Evolutionary conservation across 2,888 invertebrate genomes (phyloP).

Genomic region (Dasysyrphus tricinctus): DNA sequence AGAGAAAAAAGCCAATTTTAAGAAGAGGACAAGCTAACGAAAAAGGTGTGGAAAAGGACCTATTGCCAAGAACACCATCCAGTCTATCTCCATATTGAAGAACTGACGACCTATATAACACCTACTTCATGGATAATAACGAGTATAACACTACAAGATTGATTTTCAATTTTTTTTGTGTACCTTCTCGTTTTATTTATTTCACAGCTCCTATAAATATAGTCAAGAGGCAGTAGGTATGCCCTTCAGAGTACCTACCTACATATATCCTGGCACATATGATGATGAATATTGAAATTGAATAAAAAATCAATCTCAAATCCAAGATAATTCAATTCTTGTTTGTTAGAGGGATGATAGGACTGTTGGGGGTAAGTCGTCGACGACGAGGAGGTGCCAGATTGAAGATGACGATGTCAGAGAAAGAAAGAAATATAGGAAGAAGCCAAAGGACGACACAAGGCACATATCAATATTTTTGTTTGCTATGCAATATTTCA

Average conservation of each 20-base stretch:
- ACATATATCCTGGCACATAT: constrained; percentile 70
- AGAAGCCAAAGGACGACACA: constrained; percentile 69
- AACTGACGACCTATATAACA: constrained; percentile 62
- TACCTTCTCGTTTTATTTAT: constrained; percentile 9
- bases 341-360: constrained; percentile 13
- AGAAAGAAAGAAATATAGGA: constrained; percentile 26
- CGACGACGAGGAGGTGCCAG: constrained; percentile 14
- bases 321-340: constrained; percentile 81
- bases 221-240: constrained; percentile 24
- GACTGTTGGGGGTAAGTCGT: neutral
- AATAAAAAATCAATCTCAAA: constrained; percentile 83
- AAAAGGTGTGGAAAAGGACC: constrained; percentile 31
- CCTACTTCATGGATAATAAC: constrained; percentile 33
- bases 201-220: constrained; percentile 43
- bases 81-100: neutral
- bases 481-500: constrained; percentile 72
- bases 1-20: constrained; percentile 70
- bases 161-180: constrained; percentile 52
- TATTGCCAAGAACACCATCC: constrained; percentile 10
- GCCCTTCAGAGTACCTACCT: constrained; percentile 20
- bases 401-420: constrained; percentile 22
- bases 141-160: constrained; percentile 60
- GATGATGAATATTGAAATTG: constrained; percentile 81
- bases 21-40: constrained; percentile 45
- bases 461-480: constrained; percentile 69